Base-by-base conservation (phyloP, 2,888 invertebrate species). In the Elegia similella region DNA sequence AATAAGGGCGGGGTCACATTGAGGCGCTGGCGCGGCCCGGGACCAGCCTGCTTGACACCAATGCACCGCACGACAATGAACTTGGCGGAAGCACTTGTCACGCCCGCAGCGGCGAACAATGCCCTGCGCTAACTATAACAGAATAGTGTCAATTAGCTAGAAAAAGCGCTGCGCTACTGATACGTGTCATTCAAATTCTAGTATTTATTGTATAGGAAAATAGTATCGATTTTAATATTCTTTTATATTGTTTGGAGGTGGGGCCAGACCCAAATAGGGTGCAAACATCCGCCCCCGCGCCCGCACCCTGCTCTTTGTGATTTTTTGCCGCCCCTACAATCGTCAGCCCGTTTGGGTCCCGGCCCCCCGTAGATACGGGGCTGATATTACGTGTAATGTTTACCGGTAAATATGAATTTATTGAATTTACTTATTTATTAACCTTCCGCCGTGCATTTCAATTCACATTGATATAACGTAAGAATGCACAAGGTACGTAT, bases 41-140 rank as follows among this genome's bases (percentile, higher is more conserved):
- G 54, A 53, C 55, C 55, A 17, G 56, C 56, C 55, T 29, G 56
- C 56, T n/a, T 38, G 59, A 61, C 72, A 68, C 65, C 66, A 73
- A 62, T 64, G 68, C 66, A 62, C 61, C 63, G 66, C 76, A 78
- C 81, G 88, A 87, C 89, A 89, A 89, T 90, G 90, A 91, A 88
- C 90, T 89, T 88, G 83, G 81, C 88, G 90, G 89, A 89, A 88
- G 79, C 82, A 73, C 69, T 80, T 80, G 90, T 91, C 90, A 90
- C 88, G 90, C 87, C 81, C 78, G 84, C 78, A 81, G 73, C 75
- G 62, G 61, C 78, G 82, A 87, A 88, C 88, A 88, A 87, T 86
- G 86, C 80, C 80, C 75, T n/a, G 67, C 65, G 61, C 63, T 62
- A 68, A 68, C 65, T 69, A 58, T 55, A 57, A 52, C 59, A 70